Percentiles rank a stretch among this genome's conserved stretches.
phyloP scores from a whole-genome alignment of 2,797 vertebrate genomes.

The Clarias platycephalus region DNA sequence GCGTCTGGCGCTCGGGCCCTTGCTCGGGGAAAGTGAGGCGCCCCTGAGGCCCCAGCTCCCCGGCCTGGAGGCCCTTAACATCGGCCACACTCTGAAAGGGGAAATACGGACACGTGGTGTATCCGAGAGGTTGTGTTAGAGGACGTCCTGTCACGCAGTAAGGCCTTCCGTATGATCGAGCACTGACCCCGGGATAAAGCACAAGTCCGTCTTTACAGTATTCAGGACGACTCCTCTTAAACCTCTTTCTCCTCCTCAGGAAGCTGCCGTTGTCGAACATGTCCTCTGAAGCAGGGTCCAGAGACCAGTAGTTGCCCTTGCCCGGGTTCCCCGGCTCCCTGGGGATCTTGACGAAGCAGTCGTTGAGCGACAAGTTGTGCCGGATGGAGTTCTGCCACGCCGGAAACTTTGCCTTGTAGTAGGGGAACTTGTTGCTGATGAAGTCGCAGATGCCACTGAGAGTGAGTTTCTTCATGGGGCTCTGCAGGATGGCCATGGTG shows the following conservation, averaged over 20 bases:
- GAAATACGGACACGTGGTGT: conserved; percentile 52
- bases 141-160: conserved; percentile 66
- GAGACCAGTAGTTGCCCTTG: conserved; percentile 89
- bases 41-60: conserved; percentile 50
- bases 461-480: conserved; percentile 84
- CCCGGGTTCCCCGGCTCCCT: conserved; percentile 87
- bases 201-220: conserved; percentile 68
- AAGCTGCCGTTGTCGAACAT: conserved; percentile 95
- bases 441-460: conserved; percentile 90
- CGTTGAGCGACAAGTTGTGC: conserved; percentile 84
- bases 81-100: conserved; percentile 63
- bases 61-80: conserved; percentile 59
- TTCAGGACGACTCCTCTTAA: conserved; percentile 79
- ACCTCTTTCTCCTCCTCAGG: conserved; percentile 84
- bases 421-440: conserved; percentile 89
- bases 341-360: conserved; percentile 84
- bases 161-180: conserved; percentile 66
- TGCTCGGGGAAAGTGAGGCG: conserved; percentile 27
- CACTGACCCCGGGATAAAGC: conserved; percentile 69
- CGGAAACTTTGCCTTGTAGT: conserved; percentile 86
- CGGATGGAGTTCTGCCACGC: conserved; percentile 88
- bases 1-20: conserved; percentile 51
- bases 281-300: conserved; percentile 88
- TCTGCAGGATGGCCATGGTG: conserved; percentile 91
- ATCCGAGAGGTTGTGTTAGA: conserved; percentile 62